These are phyloP conservation scores for Helleia helle DNA, from an alignment of 2,888 invertebrate species.

Conservation along the genomic window DNA sequence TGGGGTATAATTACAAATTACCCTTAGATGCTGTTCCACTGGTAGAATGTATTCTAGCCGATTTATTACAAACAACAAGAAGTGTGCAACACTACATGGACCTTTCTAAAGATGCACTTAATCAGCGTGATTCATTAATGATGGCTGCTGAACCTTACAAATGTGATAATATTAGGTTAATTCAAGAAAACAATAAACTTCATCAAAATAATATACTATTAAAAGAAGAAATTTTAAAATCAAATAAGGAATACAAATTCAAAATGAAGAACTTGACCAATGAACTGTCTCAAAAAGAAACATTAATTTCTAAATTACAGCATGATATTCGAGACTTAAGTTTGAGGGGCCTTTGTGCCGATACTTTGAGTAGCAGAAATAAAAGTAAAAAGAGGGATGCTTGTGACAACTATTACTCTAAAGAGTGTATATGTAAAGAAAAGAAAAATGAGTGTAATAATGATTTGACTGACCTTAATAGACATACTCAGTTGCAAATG, in stretches of 20 bases:
- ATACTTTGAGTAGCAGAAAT: constrained; percentile 56
- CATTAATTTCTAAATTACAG: constrained; percentile 50
- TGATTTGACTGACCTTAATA: constrained; percentile 54
- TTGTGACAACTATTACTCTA: constrained; percentile 27
- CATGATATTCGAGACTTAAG: constrained; percentile 58
- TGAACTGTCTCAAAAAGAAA: constrained; percentile 73
- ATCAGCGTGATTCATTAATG: constrained; percentile 81
- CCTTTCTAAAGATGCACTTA: constrained; percentile 78
- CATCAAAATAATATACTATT: constrained; percentile 78
- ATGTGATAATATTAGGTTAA: constrained; percentile 84
- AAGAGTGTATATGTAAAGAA: constrained; percentile 43
- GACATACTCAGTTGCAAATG: constrained; percentile 58
- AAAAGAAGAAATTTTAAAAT: constrained; percentile 77
- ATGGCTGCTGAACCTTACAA: constrained; percentile 84
- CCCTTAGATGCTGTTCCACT: constrained; percentile 85
- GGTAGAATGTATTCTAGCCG: constrained; percentile 85
- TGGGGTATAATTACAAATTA: constrained; percentile 86
- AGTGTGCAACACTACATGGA: constrained; percentile 89
- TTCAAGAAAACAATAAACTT: constrained; percentile 83
- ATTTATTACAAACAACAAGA: constrained; percentile 90
- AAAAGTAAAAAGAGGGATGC: constrained; percentile 50
- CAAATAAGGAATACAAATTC: constrained; percentile 73
- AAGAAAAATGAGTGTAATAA: constrained; percentile 43
- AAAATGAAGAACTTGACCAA: constrained; percentile 76
- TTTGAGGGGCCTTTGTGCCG: constrained; percentile 58